Evolutionary conservation across 1,140 invertebrate species (phyloP).

Genomic region (Lepidurus apus): DNA sequence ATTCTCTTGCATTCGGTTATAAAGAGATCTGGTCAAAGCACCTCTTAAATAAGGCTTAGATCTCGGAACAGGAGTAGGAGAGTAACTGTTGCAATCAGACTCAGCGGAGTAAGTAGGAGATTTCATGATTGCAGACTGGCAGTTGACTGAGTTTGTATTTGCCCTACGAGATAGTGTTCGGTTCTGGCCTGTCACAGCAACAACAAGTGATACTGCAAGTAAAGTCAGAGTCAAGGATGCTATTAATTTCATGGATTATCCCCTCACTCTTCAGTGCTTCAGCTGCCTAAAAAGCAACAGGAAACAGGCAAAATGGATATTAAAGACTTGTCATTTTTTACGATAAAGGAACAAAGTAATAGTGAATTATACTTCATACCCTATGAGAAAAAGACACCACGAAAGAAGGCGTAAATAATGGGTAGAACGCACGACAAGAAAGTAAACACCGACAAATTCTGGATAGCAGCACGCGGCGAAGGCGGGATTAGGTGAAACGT

Average conservation of each 20-base stretch:
- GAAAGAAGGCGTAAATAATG: too few species aligned
- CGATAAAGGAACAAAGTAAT: background rate
- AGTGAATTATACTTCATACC: background rate
- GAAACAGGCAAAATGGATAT: background rate
- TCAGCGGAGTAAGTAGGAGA: background rate
- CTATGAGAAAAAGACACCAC: background rate
- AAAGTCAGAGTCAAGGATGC: background rate
- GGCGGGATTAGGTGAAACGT: too few species aligned
- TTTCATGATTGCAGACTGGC: background rate
- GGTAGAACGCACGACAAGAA: too few species aligned
- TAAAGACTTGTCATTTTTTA: background rate
- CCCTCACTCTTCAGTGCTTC: too few species aligned
- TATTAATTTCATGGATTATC: background rate
- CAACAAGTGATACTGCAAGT: background rate
- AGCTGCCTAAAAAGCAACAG: background rate
- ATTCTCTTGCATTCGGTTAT: conserved; percentile 62
- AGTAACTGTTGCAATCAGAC: conserved; percentile 16
- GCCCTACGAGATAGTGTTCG: background rate
- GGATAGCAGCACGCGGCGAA: too few species aligned
- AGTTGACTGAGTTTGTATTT: too few species aligned
- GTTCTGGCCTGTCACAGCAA: background rate
- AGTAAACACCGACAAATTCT: too few species aligned
- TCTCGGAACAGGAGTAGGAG: background rate
- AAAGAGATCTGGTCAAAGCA: conserved; percentile 59
- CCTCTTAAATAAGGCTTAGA: conserved; percentile 45